phyloP scores from a whole-genome alignment of 2,113 vertebrate genomes.

The Oreochromis spilurus region DNA sequence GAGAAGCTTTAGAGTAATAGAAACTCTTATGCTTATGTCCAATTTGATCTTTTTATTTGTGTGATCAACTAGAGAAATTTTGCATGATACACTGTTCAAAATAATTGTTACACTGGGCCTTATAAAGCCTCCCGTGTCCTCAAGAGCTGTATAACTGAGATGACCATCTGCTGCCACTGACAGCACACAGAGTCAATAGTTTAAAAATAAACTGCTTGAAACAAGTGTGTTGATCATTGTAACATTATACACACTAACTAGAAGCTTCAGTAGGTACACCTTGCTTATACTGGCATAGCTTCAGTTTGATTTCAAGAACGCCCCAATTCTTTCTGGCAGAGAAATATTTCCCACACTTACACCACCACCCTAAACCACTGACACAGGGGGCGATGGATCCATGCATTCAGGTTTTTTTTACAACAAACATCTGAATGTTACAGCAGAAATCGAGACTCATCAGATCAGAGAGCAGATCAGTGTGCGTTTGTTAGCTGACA shows the following conservation, averaged over 20 bases:
- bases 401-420: not conserved
- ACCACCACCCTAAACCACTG: not conserved
- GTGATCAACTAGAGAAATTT: not conserved
- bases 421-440: not conserved
- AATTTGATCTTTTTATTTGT: not conserved
- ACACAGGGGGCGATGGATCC: not conserved
- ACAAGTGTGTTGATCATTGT: not conserved
- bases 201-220: not conserved
- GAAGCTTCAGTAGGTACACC: not conserved
- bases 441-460: not conserved
- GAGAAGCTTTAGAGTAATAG: not conserved
- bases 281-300: not conserved
- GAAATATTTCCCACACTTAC: not conserved
- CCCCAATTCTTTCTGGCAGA: accelerated
- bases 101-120: not conserved
- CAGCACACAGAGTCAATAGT: not conserved
- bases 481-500: not conserved
- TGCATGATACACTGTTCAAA: not conserved
- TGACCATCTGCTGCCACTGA: not conserved
- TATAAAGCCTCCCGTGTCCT: not conserved
- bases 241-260: not conserved
- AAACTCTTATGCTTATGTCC: accelerated
- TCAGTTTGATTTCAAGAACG: too few species aligned
- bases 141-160: not conserved
- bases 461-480: not conserved